These are phyloP conservation scores for Drosophila nigritarsus DNA, from an alignment of 2,888 invertebrate genomes.

Conservation along the genomic window DNA sequence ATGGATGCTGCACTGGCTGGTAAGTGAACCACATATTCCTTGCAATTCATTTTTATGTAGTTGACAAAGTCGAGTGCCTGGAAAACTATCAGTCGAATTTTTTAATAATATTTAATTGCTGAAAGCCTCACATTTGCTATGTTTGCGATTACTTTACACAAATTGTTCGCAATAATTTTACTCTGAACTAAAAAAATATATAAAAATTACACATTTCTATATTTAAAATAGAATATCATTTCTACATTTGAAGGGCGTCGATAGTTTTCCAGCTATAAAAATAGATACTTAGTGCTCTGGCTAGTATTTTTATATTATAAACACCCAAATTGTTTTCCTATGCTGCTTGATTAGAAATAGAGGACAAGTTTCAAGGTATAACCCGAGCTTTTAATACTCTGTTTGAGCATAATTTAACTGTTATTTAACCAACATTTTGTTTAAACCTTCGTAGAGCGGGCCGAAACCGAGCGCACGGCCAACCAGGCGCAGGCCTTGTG, in stretches of 20 bases:
- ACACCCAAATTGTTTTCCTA: constrained; percentile 23
- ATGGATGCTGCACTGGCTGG: constrained; percentile 91
- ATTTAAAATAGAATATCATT: neutral
- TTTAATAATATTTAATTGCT: neutral
- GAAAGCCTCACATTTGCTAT: neutral
- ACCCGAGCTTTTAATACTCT: constrained; percentile 3
- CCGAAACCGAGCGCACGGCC: constrained; percentile 90
- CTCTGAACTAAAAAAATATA: neutral
- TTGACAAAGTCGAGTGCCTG: neutral
- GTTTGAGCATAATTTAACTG: neutral
- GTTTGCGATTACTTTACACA: neutral
- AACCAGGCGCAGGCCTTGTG: constrained; percentile 95
- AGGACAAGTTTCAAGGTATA: constrained; percentile 84
- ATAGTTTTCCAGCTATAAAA: constrained; percentile 9
- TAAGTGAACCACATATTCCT: constrained; percentile 81
- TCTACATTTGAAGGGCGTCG: neutral
- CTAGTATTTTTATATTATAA: constrained; percentile 23
- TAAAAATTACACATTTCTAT: neutral
- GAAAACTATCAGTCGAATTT: neutral
- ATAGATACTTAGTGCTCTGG: neutral
- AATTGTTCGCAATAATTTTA: neutral
- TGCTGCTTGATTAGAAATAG: constrained; percentile 83
- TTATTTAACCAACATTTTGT: neutral
- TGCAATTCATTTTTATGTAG: neutral
- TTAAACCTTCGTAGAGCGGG: constrained; percentile 86